Evolutionary conservation across 2,888 invertebrate species (phyloP), one percentile per base, ranked within the genome.

Genomic region (Drosophila kuntzei): DNA sequence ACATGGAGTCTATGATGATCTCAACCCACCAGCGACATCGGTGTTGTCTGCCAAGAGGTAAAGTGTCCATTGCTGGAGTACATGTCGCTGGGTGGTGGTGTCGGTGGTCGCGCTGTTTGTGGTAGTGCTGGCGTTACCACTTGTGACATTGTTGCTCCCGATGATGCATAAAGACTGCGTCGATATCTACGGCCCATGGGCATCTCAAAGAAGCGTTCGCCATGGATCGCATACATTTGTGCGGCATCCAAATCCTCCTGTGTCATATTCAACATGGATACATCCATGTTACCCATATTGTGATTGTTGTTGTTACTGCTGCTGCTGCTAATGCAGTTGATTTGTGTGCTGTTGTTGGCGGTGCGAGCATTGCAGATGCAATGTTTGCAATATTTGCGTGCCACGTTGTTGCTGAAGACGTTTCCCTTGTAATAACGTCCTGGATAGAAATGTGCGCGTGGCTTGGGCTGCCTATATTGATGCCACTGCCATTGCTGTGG

Each of bases 221-320:
- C 77, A 20, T 80, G 37, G 5, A 67, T 73, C 0, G 81, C 78
- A 41, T 78, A 68, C 80, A 76, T 53, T 37, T 68, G 80, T 4
- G 61, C 50, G 0, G 76, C 62, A 14, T 57, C 50, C 11, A 62
- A 29, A 47, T 79, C 60, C 25, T 77, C 67, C 36, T 54, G 68
- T 0, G 68, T 50, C 44, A 77, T 37, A 11, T 71, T 54, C 3
- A 57, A 5, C n/a, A 39, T 50, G 2, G 55, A 20, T 7, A 36
- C 22, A n/a, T 74, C 54, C 18, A 71, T 29, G 39, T 51, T 36
- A 25, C 16, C 27, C 9, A 43, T 39, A 27, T 25, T 32, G 18
- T 37, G 60, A 34, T 9, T 20, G 20, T n/a, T 36, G 32, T n/a
- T 29, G 27, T n/a, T 36, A 32, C 9, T 29, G 37, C 5, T 36